These are phyloP conservation scores for Euglossa dilemma DNA, from an alignment of 1,140 invertebrate species.

Conservation along the genomic window DNA sequence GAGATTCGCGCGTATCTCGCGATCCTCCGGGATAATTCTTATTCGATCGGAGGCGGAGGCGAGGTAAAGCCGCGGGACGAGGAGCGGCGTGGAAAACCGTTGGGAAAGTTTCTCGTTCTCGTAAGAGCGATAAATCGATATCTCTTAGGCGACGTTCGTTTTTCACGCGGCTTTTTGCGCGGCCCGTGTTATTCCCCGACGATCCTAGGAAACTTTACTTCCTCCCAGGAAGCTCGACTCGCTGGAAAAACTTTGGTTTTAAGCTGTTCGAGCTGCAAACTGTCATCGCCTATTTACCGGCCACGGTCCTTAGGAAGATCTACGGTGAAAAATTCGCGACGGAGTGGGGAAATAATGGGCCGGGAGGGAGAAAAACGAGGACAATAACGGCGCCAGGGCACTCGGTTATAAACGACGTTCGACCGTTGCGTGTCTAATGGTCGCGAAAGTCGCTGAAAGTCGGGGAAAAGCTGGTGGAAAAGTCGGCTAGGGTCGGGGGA, in stretches of 20 bases:
- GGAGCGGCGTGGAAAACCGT: conserved; percentile 36
- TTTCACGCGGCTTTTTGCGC: conserved; percentile 6
- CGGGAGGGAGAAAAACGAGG: not conserved
- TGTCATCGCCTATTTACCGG: conserved; percentile 53
- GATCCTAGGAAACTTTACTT: conserved; percentile 47
- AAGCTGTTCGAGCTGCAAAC: conserved; percentile 49
- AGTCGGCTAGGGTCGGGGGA: no score
- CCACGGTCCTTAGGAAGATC: not conserved
- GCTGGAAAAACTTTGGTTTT: conserved; percentile 57
- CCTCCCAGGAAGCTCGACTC: conserved; percentile 2
- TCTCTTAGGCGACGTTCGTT: conserved; percentile 32
- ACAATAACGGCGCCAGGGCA: not conserved
- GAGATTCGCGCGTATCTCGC: not conserved
- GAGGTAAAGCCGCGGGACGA: not conserved
- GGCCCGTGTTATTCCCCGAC: conserved; percentile 42
- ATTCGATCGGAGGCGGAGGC: not conserved
- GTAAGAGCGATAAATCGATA: conserved; percentile 47
- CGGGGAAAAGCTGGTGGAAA: no score
- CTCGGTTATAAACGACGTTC: no score
- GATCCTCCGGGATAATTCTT: not conserved
- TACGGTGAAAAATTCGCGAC: not conserved
- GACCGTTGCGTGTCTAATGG: not conserved
- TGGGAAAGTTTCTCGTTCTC: conserved; percentile 23
- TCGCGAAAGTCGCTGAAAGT: not conserved
- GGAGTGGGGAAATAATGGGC: not conserved